phyloP scores from a whole-genome alignment of 2,888 invertebrate species.

The Eulithis prunata region DNA sequence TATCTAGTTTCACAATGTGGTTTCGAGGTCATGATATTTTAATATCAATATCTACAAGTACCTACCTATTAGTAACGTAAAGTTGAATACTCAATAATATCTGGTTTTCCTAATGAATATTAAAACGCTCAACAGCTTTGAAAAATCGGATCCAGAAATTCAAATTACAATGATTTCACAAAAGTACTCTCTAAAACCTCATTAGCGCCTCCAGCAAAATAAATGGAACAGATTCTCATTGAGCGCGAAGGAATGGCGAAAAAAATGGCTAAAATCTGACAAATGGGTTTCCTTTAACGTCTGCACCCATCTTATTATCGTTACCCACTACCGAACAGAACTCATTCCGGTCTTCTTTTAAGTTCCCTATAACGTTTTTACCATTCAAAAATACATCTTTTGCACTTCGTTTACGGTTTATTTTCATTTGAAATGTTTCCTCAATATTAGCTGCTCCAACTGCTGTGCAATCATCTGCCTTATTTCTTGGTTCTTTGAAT shows the following conservation, averaged over 20 bases:
- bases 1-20: no score
- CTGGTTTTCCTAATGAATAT: neutral
- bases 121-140: neutral
- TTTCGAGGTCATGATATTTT: no score
- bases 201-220: conserved; percentile 72
- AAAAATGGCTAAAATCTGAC: conserved; percentile 82
- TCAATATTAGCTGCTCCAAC: conserved; percentile 49
- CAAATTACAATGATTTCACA: conserved; percentile 39
- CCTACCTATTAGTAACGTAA: no score
- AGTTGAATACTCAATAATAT: no score
- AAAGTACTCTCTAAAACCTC: conserved; percentile 63
- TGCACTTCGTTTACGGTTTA: conserved; percentile 40
- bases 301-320: conserved; percentile 85
- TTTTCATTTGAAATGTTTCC: conserved; percentile 47
- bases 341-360: conserved; percentile 78
- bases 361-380: conserved; percentile 54
- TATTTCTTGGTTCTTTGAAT: conserved; percentile 46
- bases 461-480: conserved; percentile 47
- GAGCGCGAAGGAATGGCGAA: conserved; percentile 76
- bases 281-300: conserved; percentile 85
- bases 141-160: conserved; percentile 25
- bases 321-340: conserved; percentile 83
- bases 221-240: conserved; percentile 83
- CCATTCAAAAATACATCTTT: conserved; percentile 51
- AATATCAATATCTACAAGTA: no score